Evolutionary conservation across 1,140 invertebrate genomes (phyloP).

Genomic region (Thaumatotibia leucotreta): DNA sequence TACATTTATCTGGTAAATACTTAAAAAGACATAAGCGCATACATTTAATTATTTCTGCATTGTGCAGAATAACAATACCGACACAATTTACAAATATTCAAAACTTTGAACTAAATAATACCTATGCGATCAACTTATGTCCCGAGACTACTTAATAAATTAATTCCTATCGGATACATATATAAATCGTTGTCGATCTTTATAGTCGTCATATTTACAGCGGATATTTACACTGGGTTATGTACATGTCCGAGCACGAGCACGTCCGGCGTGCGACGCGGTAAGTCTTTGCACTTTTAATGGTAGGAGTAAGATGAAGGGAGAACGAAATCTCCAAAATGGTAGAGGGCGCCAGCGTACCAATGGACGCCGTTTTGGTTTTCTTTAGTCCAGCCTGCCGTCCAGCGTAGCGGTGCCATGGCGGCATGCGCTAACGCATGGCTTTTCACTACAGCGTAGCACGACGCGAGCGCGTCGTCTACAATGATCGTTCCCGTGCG

Average conservation of each 20-base stretch:
- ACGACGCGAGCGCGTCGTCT: conserved; percentile 93
- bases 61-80: conserved; percentile 76
- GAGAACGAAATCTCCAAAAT: conserved; percentile 82
- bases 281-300: conserved; percentile 35
- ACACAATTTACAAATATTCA: conserved; percentile 74
- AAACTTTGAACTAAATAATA: conserved; percentile 48
- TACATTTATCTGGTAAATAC: conserved; percentile 32
- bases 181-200: conserved; percentile 30
- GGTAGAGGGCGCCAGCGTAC: conserved; percentile 89
- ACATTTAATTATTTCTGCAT: conserved; percentile 75
- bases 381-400: conserved; percentile 44
- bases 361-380: conserved; percentile 84
- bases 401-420: conserved; percentile 85
- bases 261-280: conserved; percentile 60
- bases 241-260: conserved; percentile 42
- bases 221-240: conserved; percentile 40
- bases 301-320: conserved; percentile 77
- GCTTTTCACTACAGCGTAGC: conserved; percentile 94
- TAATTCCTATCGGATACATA: conserved; percentile 33
- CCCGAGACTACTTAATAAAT: conserved; percentile 70
- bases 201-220: conserved; percentile 35
- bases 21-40: conserved; percentile 73
- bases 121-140: conserved; percentile 46
- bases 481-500: conserved; percentile 91
- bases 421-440: conserved; percentile 90